Evolutionary conservation across 2,888 invertebrate species (phyloP).

Genomic region (Lagria hirta): DNA sequence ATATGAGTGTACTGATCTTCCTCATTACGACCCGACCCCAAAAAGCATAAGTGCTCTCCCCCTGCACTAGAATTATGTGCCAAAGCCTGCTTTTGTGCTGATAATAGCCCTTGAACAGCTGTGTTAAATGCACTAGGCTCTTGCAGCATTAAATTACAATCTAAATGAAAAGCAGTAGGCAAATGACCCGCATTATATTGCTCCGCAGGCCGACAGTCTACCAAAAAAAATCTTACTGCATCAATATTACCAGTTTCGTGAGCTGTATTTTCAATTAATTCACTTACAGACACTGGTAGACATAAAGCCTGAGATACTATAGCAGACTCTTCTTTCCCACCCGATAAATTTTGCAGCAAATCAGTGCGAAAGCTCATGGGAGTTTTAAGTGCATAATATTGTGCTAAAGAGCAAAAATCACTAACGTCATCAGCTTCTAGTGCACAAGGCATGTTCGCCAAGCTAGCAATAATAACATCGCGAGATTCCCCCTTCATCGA

Average conservation of each 20-base stretch:
- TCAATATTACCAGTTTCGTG: slow-evolving; percentile 65
- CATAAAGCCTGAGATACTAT: slow-evolving; percentile 82
- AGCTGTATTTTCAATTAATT: slow-evolving; percentile 82
- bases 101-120: slow-evolving; percentile 88
- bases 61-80: slow-evolving; percentile 82
- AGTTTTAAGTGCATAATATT: slow-evolving; percentile 91
- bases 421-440: slow-evolving; percentile 92
- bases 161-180: slow-evolving; percentile 96
- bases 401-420: slow-evolving; percentile 96
- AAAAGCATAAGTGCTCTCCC: slow-evolving; percentile 86
- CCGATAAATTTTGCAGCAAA: slow-evolving; percentile 65
- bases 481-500: slow-evolving; percentile 73
- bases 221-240: slow-evolving; percentile 82
- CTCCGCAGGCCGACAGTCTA: slow-evolving; percentile 95
- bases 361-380: slow-evolving; percentile 90
- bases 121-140: slow-evolving; percentile 93
- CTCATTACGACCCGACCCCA: slow-evolving; percentile 91
- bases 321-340: slow-evolving; percentile 38
- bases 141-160: slow-evolving; percentile 95
- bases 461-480: slow-evolving; percentile 60
- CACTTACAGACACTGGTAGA: slow-evolving; percentile 92
- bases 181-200: slow-evolving; percentile 97
- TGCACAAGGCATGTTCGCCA: slow-evolving; percentile 72
- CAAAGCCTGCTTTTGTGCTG: slow-evolving; percentile 84
- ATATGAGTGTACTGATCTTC: slow-evolving; percentile 96